phyloP scores from a whole-genome alignment of 1,140 invertebrate genomes.

The Polyergus mexicanus region DNA sequence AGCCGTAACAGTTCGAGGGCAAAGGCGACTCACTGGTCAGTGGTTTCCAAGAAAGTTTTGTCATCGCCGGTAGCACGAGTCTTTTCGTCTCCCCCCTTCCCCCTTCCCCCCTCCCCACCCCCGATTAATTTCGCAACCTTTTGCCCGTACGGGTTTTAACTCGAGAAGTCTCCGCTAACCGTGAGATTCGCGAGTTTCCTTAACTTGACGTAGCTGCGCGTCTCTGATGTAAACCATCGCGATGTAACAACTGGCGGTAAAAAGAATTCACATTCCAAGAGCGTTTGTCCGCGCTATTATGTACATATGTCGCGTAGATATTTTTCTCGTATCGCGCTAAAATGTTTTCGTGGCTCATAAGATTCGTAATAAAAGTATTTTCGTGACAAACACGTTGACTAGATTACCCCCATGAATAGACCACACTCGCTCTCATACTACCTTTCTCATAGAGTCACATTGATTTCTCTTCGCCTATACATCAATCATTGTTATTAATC shows the following conservation, averaged over 20 bases:
- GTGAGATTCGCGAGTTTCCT: constrained; percentile 64
- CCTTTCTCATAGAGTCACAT: not conserved
- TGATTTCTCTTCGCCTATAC: not conserved
- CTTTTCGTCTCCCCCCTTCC: constrained; percentile 47
- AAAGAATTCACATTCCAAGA: constrained; percentile 50
- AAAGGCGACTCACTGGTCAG: constrained; percentile 37
- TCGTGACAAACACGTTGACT: not conserved
- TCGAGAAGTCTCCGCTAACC: constrained; percentile 26
- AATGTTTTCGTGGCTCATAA: not conserved
- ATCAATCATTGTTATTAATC: constrained; percentile 13
- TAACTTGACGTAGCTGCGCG: not conserved
- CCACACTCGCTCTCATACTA: not conserved
- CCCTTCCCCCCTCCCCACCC: too few species aligned
- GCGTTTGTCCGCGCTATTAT: constrained; percentile 30
- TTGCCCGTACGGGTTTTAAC: constrained; percentile 36
- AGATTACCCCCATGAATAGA: not conserved
- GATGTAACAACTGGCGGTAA: not conserved
- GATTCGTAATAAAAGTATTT: not conserved
- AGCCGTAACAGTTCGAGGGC: constrained; percentile 9
- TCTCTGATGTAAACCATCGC: constrained; percentile 30
- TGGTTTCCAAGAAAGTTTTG: constrained; percentile 66
- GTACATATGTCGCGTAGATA: constrained; percentile 5
- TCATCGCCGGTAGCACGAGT: constrained; percentile 26
- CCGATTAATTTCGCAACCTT: constrained; percentile 52
- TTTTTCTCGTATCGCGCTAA: not conserved